These are phyloP conservation scores for Rhaphigaster nebulosa DNA, from an alignment of 2,888 invertebrate genomes.

Conservation along the genomic window DNA sequence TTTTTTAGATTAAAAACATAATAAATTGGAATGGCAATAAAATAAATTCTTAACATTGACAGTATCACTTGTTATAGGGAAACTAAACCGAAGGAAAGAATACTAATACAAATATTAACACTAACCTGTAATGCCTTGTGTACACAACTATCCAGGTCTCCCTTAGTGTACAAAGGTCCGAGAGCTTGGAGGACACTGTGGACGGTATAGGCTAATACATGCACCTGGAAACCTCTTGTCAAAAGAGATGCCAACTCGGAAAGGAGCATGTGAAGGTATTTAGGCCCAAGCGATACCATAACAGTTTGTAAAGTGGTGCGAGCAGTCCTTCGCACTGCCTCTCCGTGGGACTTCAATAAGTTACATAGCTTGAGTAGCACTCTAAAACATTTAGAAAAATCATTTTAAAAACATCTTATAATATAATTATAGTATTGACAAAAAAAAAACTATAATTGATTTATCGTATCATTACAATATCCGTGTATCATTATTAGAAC, in stretches of 20 bases:
- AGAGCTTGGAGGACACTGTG: conserved; percentile 85
- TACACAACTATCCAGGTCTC: conserved; percentile 77
- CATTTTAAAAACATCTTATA: too few relatives aligned
- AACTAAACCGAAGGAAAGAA: background rate
- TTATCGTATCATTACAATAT: background rate
- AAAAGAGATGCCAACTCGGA: conserved; percentile 85
- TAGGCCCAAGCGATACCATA: conserved; percentile 85
- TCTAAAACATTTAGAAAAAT: conserved; percentile 70
- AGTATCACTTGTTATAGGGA: too few relatives aligned
- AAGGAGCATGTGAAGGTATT: conserved; percentile 82
- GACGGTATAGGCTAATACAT: conserved; percentile 91
- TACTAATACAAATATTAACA: conserved; percentile 50
- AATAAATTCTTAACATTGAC: too few relatives aligned
- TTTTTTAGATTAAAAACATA: too few relatives aligned
- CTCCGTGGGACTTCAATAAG: conserved; percentile 89
- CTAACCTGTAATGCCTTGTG: conserved; percentile 60
- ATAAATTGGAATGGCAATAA: too few relatives aligned
- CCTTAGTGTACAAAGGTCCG: conserved; percentile 78
- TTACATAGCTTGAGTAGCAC: conserved; percentile 91
- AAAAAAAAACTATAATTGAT: background rate
- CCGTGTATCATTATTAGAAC: conserved; percentile 38
- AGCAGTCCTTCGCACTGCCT: conserved; percentile 86
- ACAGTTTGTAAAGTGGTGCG: conserved; percentile 94
- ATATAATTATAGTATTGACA: too few relatives aligned
- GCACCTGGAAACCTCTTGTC: conserved; percentile 92